Base-by-base conservation (phyloP, 2,113 vertebrate species). In the Spermophilus dauricus region DNA sequence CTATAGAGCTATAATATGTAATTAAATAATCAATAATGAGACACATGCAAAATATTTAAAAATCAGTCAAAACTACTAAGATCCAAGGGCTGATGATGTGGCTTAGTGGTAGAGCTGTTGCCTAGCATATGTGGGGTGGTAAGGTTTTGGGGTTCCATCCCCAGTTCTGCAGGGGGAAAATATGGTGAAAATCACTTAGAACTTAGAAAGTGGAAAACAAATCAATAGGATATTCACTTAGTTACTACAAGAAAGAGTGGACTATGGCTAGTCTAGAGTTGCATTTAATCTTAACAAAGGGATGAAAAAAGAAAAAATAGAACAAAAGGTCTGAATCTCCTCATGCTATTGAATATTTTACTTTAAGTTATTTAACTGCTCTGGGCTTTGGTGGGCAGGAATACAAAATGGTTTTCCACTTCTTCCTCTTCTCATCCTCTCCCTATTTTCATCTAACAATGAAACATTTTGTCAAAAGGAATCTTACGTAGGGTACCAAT, bases 221-320 rank as follows among this genome's bases (percentile, higher is more conserved):
- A 17, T 61, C 65, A 92, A 42, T 81, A 89, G 32, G 2, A 69
- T 82, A 28, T 63, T 89, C 39, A 53, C 69, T 94, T 93, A 48
- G 39, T 86, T 94, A 30, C 24, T 77, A 9, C 51, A 88, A 89
- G 91, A 94, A 30, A 77, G 6, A 20, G n/a, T 80, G 73, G 89
- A 85, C 30, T 76, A 75, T 73, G 30, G 42, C 58, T 85, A n/a
- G 16, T 51, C 13, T 12, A 75, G 5, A 80, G 26, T 93, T 94
- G 91, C 32, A 72, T 86, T 96, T 88, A 58, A 63, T 88, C n/a
- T 93, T 96, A 88, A 73, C 48, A 93, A 83, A 77, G 30, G 26
- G 8, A 45, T n/a, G 72, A 18, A 30, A 85, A 63, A 95, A 32
- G 5, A 30, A 76, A 77, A 70, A 80, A 28, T 0, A 73, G 34